phyloP scores from a whole-genome alignment of 64 coral and sea anemone species.

The Stichodactyla mertensii region DNA sequence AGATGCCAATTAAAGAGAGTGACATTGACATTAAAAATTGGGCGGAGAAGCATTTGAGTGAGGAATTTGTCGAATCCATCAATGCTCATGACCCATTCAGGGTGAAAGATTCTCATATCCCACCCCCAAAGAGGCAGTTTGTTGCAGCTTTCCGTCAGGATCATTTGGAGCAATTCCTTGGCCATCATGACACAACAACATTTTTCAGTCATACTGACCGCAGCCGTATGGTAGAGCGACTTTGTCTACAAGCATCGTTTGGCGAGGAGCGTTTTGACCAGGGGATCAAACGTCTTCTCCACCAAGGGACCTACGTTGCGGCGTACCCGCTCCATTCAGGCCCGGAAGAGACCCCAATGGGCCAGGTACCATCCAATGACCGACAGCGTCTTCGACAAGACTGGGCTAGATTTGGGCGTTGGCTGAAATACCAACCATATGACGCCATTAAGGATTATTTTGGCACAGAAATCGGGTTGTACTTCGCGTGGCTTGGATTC shows the following conservation, averaged over 20 bases:
- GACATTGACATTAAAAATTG: slow-evolving; percentile 73
- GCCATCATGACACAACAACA: slow-evolving; percentile 45
- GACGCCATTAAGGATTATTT: slow-evolving; percentile 95
- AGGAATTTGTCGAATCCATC: slow-evolving; percentile 44
- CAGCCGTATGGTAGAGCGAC: slow-evolving; percentile 80
- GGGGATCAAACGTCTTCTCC: slow-evolving; percentile 71
- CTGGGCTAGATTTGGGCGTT: slow-evolving; percentile 80
- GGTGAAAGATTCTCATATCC: slow-evolving; percentile 56
- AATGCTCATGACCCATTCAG: slow-evolving; percentile 51
- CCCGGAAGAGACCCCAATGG: slow-evolving; percentile 46
- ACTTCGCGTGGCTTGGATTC: slow-evolving; percentile 97
- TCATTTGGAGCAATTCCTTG: slow-evolving; percentile 54
- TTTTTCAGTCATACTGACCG: slow-evolving; percentile 83
- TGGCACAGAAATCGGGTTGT: slow-evolving; percentile 85
- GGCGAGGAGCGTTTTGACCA: slow-evolving; percentile 72
- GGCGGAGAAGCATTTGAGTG: slow-evolving; percentile 61
- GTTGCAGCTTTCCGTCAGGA: slow-evolving; percentile 69
- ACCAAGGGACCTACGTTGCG: slow-evolving; percentile 56
- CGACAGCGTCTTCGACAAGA: slow-evolving; percentile 69
- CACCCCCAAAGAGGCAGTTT: slow-evolving; percentile 49
- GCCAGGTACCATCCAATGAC: slow-evolving; percentile 47
- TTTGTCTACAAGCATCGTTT: slow-evolving; percentile 68
- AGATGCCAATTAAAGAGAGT: slow-evolving; percentile 91
- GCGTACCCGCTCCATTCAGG: slow-evolving; percentile 86
- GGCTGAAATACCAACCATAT: slow-evolving; percentile 92